Base-by-base conservation (phyloP, 2,797 vertebrate species). In the Falco biarmicus region DNA sequence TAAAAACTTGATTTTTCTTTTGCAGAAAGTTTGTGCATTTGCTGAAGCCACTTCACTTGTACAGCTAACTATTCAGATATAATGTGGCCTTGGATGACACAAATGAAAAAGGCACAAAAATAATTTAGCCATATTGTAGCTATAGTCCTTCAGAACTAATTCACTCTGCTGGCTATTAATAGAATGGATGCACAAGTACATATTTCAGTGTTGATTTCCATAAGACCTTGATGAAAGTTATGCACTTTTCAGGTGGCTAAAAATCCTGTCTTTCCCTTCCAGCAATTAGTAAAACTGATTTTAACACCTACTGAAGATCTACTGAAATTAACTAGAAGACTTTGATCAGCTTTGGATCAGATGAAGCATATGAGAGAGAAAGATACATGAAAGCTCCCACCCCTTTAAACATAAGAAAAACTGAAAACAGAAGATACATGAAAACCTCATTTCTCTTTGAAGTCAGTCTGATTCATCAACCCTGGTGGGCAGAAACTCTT, bases 371-470 rank as follows among this genome's bases (percentile, higher is more conserved):
- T 13, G 64, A 89, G 88, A 91, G 47, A 89, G 24, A 47, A 4
- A 43, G 45, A 82, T 31, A 86, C 53, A 94, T 90, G 81, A 96
- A 96, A 94, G 64, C 78, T 90, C 51, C 56, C 28, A 66, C 68
- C 76, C 57, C 68, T 77, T 95, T 89, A 94, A 94, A 80, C 59
- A 82, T 22, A 54, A 83, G 70, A 48, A 87, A 94, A 92, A 47
- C 71, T 80, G 78, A 84, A 93, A 90, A 89, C 43, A 90, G 88
- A 41, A 77, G 77, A 95, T 93, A 95, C 76, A 90, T 76, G 64
- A 94, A 96, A 93, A 89, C 53, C 45, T 70, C 31, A 53, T 90
- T 87, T 82, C 56, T 73, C 89, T 97, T 96, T 95, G 91, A 96
- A 95, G 85, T 81, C 70, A 37, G 59, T 63, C 82, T 95, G 88